These are phyloP conservation scores for Fragum whitleyi DNA, from an alignment of 2,888 invertebrate species.

Conservation along the genomic window DNA sequence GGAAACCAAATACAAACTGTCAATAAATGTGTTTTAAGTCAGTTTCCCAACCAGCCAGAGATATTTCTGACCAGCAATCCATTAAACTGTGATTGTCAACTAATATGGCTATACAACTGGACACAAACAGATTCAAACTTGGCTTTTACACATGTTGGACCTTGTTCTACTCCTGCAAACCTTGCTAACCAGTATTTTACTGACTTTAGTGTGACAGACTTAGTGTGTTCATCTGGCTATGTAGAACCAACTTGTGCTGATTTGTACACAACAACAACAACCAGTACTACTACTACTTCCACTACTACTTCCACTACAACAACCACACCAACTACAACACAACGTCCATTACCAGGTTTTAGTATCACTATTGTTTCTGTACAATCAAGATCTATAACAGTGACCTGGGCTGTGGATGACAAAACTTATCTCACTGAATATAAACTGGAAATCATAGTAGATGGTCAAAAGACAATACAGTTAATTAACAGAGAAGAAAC, in stretches of 20 bases:
- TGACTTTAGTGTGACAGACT: constrained; percentile 34
- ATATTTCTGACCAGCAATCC: constrained; percentile 91
- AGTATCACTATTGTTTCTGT: constrained; percentile 8
- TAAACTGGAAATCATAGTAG: constrained; percentile 42
- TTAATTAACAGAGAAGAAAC: constrained; percentile 27
- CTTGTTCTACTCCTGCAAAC: constrained; percentile 51
- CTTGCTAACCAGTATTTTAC: constrained; percentile 41
- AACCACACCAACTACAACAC: constrained; percentile 34
- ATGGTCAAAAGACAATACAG: not conserved
- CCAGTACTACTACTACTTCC: constrained; percentile 43
- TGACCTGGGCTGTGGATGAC: constrained; percentile 51
- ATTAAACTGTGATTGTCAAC: constrained; percentile 92
- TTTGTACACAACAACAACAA: constrained; percentile 61
- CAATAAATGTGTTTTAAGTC: constrained; percentile 72
- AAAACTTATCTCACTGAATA: constrained; percentile 56
- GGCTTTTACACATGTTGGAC: constrained; percentile 23
- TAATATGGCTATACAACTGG: constrained; percentile 90
- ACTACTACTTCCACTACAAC: constrained; percentile 40
- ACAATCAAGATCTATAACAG: constrained; percentile 31
- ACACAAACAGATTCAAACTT: constrained; percentile 27
- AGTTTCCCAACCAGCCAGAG: constrained; percentile 60
- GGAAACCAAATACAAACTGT: constrained; percentile 70
- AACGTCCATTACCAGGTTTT: constrained; percentile 45
- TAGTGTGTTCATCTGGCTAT: constrained; percentile 48
- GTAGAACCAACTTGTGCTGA: constrained; percentile 51